Base-by-base conservation (phyloP, 2,113 vertebrate genomes). In the Tylochromis polylepis region DNA sequence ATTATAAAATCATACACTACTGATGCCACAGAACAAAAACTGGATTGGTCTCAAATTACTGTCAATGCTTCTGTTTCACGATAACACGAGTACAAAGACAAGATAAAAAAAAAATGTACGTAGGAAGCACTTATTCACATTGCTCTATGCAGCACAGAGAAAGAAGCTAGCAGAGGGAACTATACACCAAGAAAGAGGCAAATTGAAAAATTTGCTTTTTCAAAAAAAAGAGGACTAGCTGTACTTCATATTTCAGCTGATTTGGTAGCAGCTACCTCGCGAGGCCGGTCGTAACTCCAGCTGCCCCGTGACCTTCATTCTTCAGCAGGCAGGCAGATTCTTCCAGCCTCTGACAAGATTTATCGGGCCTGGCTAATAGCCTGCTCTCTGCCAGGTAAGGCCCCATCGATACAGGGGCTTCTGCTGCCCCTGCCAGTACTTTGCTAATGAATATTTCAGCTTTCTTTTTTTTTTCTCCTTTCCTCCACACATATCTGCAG, bases 301-400 rank as follows among this genome's bases (percentile, higher is more conserved):
- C 86, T 79, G 93, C 87, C 91, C 82, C 62, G 36, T 92, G 93
- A 97, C 96, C 96, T 97, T 97, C 95, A 95, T 95, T 96, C 96
- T 96, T 95, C 94, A 95, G 93, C 86, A 65, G 91, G 90, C 80
- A 85, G 90, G 81, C 84, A 84, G 86, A 91, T 89, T 91, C 91
- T 80, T 89, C 91, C 81, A 16, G 90, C 91, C 81, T 87, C 93
- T 96, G 93, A 95, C 93, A 96, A 97, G 95, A 97, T 96, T 95
- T 97, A 97, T 97, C 92, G 91, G 95, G 93, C 90, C 91, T 85
- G 88, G 93, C 94, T 93, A 96, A 95, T 92, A 94, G 91, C 93
- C 95, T 93, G 93, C 95, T 91, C 55, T 91, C 81, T 94, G 90
- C 86, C 88, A 95, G 95, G 91, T 96, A 92, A 93, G 94, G 95